These are phyloP conservation scores for Stegostoma tigrinum DNA, from an alignment of 2,113 vertebrate species.

Conservation along the genomic window DNA sequence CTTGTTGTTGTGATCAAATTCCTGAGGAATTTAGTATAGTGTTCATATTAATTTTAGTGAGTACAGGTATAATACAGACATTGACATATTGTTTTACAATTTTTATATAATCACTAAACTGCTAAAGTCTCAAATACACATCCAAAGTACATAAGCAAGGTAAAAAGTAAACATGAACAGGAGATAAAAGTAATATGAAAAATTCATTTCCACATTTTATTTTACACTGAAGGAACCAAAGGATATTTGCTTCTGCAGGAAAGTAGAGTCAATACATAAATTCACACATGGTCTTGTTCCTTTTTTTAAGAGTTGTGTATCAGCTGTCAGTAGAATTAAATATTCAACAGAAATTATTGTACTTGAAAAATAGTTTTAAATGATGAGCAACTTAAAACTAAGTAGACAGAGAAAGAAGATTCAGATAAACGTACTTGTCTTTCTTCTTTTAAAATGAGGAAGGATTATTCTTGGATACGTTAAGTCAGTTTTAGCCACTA, in stretches of 20 bases:
- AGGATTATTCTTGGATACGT: not conserved
- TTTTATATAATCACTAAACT: not conserved
- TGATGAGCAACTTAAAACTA: not conserved
- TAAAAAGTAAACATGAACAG: not conserved
- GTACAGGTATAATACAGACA: not conserved
- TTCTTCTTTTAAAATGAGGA: not conserved
- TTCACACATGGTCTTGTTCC: not conserved
- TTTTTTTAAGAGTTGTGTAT: not conserved
- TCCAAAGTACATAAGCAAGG: not conserved
- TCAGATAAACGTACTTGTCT: not conserved
- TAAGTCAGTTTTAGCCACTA: not conserved
- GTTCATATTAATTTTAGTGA: not conserved
- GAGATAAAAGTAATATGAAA: not conserved
- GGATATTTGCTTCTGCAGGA: not conserved
- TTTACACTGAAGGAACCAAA: not conserved
- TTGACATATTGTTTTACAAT: not conserved
- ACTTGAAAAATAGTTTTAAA: not conserved
- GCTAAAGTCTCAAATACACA: not conserved
- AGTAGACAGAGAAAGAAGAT: not conserved
- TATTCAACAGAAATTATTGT: not conserved
- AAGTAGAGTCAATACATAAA: not conserved
- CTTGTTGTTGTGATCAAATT: not conserved
- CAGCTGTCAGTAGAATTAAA: not conserved
- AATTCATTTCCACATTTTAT: not conserved
- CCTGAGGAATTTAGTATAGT: not conserved